Conservation (phyloP, 2,797 vertebrate genomes). For the Benthosema pterotum region DNA sequence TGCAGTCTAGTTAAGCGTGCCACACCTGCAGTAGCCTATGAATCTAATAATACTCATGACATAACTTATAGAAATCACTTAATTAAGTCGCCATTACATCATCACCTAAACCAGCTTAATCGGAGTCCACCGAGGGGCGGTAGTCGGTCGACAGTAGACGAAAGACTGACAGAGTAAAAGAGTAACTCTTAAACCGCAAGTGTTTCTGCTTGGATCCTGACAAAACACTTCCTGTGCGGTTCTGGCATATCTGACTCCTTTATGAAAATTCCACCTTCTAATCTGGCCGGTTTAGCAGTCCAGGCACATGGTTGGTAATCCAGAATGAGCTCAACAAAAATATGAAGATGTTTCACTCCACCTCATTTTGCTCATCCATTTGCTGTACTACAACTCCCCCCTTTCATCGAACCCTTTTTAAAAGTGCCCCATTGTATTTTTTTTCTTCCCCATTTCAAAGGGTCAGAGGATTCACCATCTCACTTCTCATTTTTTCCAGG, state of each 20-base stretch:
- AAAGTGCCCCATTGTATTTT: neutral
- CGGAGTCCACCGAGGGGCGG: no score
- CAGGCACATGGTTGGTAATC: no score
- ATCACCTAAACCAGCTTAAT: no score
- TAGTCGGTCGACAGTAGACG: no score
- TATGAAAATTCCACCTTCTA: conserved; percentile 45
- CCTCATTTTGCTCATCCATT: conserved; percentile 27
- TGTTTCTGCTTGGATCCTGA: conserved; percentile 51
- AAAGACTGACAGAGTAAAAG: conserved; percentile 7
- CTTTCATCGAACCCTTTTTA: neutral
- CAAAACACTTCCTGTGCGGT: conserved; percentile 48
- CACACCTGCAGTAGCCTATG: no score
- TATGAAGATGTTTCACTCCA: conserved; percentile 58
- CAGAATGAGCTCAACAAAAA: conserved; percentile 6
- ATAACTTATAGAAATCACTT: no score
- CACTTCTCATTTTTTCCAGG: conserved; percentile 17
- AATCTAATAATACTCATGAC: no score
- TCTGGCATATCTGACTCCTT: conserved; percentile 62
- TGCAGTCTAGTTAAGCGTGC: no score
- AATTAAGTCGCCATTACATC: no score
- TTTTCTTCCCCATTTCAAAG: neutral
- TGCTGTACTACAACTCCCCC: conserved; percentile 15
- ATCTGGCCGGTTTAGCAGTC: no score
- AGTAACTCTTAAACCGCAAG: conserved; percentile 62
- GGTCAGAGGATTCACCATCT: conserved; percentile 6